Evolutionary conservation across 1,140 invertebrate species (phyloP), one percentile per base, ranked within the genome.

Genomic region (Drosophila seguyi): DNA sequence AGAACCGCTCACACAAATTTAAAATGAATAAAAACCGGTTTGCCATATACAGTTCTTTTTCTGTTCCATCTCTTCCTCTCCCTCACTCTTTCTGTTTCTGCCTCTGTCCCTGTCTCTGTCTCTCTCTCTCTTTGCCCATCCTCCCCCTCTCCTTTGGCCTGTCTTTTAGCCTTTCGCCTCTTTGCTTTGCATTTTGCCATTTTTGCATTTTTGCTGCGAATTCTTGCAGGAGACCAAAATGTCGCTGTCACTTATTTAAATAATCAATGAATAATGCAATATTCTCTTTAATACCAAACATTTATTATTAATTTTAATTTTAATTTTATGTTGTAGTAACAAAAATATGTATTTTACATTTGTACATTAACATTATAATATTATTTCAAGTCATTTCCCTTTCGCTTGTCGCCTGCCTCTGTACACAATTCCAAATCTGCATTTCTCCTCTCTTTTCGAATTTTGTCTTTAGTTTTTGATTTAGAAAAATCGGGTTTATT

Each of bases 21-120:
- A 34, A 75, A 79, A 82, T 74, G 63, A 61, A 83, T 75, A 79
- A 83, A 75, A 86, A 86, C 83, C 75, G 62, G 83, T 79, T 88
- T 50, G 58, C 61, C 61, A 72, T 75, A 84, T 77, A 81, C 73
- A 84, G 79, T 87, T 87, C 48, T 69, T 75, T 85, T 85, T 75
- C 42, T 25, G 61, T 56, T 47, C 20, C 6, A 31, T 50, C 29
- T 42, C 25, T 18, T 5, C n/a, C 22, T 5, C 66, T 42, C 27
- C 31, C 59, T 29, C 11, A 27, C 27, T 63, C 5, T n/a, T 25
- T 36, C 11, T 36, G 34, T 36, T 36, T 5, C 1, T 34, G 31
- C 39, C 7, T 38, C 36, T 6, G 31, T 2, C 14, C 14, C n/a
- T 65, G 14, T n/a, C n/a, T 3, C 14, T 68, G 2, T 20, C 58